phyloP scores from a whole-genome alignment of 2,888 invertebrate species.

The Aphodius granarius region DNA sequence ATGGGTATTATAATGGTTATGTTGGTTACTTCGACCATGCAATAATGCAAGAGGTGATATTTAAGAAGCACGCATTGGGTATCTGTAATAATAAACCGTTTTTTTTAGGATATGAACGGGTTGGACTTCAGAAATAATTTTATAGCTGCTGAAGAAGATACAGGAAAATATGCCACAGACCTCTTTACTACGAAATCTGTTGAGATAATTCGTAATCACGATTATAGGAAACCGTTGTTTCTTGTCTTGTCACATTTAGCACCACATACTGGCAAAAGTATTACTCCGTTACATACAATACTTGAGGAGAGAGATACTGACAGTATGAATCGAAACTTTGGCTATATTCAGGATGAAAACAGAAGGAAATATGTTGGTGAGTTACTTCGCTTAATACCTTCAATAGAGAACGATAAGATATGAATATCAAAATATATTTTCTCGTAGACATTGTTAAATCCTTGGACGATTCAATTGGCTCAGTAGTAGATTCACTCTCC shows the following conservation, averaged over 20 bases:
- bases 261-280: conserved; percentile 57
- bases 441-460: conserved; percentile 79
- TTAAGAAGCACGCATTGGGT: not conserved
- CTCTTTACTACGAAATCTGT: conserved; percentile 67
- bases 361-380: conserved; percentile 72
- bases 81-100: not conserved
- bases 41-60: conserved; percentile 44
- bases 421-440: conserved; percentile 64
- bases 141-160: conserved; percentile 54
- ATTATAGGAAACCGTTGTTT: conserved; percentile 66
- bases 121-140: conserved; percentile 52
- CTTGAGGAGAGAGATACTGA: conserved; percentile 66
- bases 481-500: conserved; percentile 69
- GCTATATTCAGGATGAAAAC: conserved; percentile 65
- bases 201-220: conserved; percentile 62
- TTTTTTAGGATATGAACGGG: conserved; percentile 38
- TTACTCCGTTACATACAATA: conserved; percentile 58
- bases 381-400: not conserved
- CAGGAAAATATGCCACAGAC: conserved; percentile 69
- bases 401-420: conserved; percentile 66
- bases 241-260: conserved; percentile 77
- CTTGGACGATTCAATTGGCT: conserved; percentile 83
- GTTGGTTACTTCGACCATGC: conserved; percentile 71
- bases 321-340: conserved; percentile 64
- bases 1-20: conserved; percentile 76